A percentile compares a stretch with the other conserved stretches of the same genome.
phyloP scores from a whole-genome alignment of 2,888 invertebrate genomes.

The Protula sp. region DNA sequence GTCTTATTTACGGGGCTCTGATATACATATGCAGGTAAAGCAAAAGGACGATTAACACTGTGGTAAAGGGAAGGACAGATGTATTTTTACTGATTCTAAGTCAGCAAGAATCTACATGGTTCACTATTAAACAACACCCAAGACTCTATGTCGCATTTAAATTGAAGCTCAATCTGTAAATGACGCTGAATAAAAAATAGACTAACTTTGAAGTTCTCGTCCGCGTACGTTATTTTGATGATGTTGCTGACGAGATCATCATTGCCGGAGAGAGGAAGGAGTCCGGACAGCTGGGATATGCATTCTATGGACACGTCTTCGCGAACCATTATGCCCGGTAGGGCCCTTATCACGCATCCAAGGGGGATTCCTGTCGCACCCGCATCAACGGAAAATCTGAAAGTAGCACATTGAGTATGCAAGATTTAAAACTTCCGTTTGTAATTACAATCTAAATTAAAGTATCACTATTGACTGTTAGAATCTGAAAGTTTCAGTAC shows the following conservation, averaged over 20 bases:
- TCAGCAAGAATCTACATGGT: too few relatives aligned
- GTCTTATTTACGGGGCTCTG: too few relatives aligned
- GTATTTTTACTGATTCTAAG: too few relatives aligned
- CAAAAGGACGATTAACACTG: too few relatives aligned
- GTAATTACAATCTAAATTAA: too few relatives aligned
- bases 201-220: neutral
- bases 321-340: constrained; percentile 27
- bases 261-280: constrained; percentile 29
- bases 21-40: too few relatives aligned
- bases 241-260: constrained; percentile 47
- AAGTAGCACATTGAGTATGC: neutral
- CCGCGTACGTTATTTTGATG: constrained; percentile 12
- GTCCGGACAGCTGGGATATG: constrained; percentile 30
- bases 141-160: too few relatives aligned
- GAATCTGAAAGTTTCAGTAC: neutral
- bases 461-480: neutral
- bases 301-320: constrained; percentile 30
- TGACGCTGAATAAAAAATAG: too few relatives aligned
- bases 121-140: too few relatives aligned
- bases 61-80: too few relatives aligned
- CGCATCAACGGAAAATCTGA: constrained; percentile 34
- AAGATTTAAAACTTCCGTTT: too few relatives aligned
- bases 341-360: constrained; percentile 37
- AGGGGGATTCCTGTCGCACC: constrained; percentile 36
- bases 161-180: too few relatives aligned